Evolutionary conservation across 2,797 vertebrate species (phyloP).

Genomic region (Melanotaenia maccullochi): DNA sequence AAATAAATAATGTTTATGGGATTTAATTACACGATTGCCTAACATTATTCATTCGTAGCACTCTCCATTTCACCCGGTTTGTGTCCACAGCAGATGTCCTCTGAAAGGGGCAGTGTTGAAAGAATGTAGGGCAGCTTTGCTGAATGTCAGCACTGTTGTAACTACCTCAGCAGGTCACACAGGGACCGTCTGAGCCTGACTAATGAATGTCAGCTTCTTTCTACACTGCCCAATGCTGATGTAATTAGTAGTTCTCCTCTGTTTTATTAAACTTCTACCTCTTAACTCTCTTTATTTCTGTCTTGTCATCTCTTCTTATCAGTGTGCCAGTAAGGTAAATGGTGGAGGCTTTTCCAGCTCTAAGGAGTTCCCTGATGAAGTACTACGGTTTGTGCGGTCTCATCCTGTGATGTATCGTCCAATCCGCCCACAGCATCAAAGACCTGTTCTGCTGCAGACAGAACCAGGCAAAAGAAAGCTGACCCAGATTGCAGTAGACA

Average conservation of each 20-base stretch:
- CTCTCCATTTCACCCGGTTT: slow-evolving; percentile 21
- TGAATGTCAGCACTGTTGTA: slow-evolving; percentile 57
- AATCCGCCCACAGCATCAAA: slow-evolving; percentile 89
- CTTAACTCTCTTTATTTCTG: slow-evolving; percentile 1
- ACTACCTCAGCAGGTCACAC: slow-evolving; percentile 53
- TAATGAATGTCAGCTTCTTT: slow-evolving; percentile 26
- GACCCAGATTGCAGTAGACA: slow-evolving; percentile 93
- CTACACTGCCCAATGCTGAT: slow-evolving; percentile 11
- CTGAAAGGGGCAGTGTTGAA: slow-evolving; percentile 35
- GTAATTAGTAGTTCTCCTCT: slow-evolving; percentile 26
- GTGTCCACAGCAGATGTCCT: slow-evolving; percentile 23
- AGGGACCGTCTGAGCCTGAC: slow-evolving; percentile 34
- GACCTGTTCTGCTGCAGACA: slow-evolving; percentile 91
- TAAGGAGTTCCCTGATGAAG: slow-evolving; percentile 95
- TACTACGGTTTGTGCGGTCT: slow-evolving; percentile 90
- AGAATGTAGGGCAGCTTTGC: slow-evolving; percentile 45
- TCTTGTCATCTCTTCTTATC: slow-evolving; percentile 26
- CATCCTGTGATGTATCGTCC: slow-evolving; percentile 94
- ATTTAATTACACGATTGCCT: slow-evolving; percentile 13
- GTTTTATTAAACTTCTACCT: slow-evolving; percentile 2
- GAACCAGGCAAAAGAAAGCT: slow-evolving; percentile 89
- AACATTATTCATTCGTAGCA: slow-evolving; percentile 44
- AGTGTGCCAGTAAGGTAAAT: slow-evolving; percentile 97
- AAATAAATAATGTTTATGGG: slow-evolving; percentile 16
- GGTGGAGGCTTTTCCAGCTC: slow-evolving; percentile 91